Evolutionary conservation across 2,797 vertebrate genomes (phyloP).

Genomic region (Peromyscus attwateri): DNA sequence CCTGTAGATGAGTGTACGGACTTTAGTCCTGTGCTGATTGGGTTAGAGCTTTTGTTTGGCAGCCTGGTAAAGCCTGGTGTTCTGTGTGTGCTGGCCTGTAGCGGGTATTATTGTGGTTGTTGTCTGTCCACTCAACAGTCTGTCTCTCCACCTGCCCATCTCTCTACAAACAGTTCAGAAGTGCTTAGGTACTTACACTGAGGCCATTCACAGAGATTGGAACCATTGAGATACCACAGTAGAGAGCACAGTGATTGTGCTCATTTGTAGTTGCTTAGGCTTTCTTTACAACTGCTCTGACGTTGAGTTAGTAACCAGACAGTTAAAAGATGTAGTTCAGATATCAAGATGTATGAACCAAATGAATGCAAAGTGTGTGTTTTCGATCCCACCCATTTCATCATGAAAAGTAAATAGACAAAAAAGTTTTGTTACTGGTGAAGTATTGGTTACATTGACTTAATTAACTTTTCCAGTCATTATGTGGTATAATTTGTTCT

Average conservation of each 20-base stretch:
- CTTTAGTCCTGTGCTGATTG: background rate
- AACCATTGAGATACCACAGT: background rate
- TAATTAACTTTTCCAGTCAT: conserved; percentile 77
- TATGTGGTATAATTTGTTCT: conserved; percentile 69
- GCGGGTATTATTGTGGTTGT: background rate
- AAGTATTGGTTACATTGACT: conserved; percentile 62
- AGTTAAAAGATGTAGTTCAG: conserved; percentile 69
- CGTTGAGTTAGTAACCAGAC: conserved; percentile 75
- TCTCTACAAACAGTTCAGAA: conserved; percentile 26
- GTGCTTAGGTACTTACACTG: background rate
- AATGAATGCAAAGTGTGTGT: background rate
- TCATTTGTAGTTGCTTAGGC: background rate
- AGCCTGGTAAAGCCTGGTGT: background rate
- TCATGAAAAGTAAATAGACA: conserved; percentile 74
- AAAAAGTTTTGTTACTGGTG: conserved; percentile 66
- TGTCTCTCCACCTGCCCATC: background rate
- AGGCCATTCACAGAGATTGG: background rate
- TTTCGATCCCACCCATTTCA: conserved; percentile 30
- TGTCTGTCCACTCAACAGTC: background rate
- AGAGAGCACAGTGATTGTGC: background rate
- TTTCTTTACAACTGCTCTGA: conserved; percentile 73
- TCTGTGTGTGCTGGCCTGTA: background rate
- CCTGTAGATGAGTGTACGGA: background rate
- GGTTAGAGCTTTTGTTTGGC: background rate
- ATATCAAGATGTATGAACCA: conserved; percentile 61